Evolutionary conservation across 2,888 invertebrate genomes (phyloP), one percentile per base, ranked within the genome.

Genomic region (Helleia helle): DNA sequence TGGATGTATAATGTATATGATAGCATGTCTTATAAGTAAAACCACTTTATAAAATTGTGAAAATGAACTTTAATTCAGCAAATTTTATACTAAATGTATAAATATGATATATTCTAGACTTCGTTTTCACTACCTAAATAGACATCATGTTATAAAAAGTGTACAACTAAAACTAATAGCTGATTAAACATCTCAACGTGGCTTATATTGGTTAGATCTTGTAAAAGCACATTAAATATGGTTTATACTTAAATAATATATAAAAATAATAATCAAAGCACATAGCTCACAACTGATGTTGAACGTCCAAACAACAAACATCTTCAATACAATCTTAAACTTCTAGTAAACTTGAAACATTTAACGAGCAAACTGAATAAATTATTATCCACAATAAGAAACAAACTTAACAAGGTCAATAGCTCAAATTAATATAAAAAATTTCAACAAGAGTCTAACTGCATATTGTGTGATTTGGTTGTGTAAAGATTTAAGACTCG

Each of bases 1-100:
- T 17, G 7, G n/a, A n/a, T 34, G 34, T 12, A 11, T 18, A 7
- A n/a, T 34, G 34, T 12, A 11, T 18, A 7, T 34, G 22, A 34
- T 8, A 12, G 1, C 11, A 26, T 26, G 22, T 18, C 7, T 22
- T 34, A 18, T 22, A 34, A 34, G 34, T 34, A 34, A 34, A 74
- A 75, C 72, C 62, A 68, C 62, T 55, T 55, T 58, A 58, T 74
- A 81, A 83, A 84, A 80, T 81, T 77, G 80, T 84, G 83, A 84
- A 83, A 84, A 84, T 83, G 83, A 84, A 83, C 74, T 84, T 83
- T 83, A 79, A 83, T 84, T 81, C 81, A 81, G 81, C 81, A 83
- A 81, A 79, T 79, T 83, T 84, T 81, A 84, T 83, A 81, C 84
- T 84, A 83, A 83, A 81, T 83, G 83, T 84, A 84, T 84, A 84